Conservation (phyloP, 2,888 invertebrate genomes). For the Aphidius colemani region DNA sequence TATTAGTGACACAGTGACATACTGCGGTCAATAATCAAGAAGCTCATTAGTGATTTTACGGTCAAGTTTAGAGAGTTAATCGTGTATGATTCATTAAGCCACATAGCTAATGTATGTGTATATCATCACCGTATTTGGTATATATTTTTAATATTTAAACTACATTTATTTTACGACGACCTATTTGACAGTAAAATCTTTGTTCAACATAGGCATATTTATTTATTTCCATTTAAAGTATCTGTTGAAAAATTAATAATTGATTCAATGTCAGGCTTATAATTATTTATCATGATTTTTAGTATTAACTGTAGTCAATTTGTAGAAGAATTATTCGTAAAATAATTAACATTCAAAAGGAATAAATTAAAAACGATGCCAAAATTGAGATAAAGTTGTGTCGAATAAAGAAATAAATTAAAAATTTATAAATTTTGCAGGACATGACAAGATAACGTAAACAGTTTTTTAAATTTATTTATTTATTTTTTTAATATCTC, state of each 20-base stretch:
- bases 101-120: too few species aligned
- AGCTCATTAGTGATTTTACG: conserved; percentile 23
- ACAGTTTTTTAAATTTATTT: too few species aligned
- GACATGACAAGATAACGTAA: too few species aligned
- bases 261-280: not conserved
- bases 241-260: not conserved
- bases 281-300: not conserved
- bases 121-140: not conserved
- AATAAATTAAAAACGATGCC: too few species aligned
- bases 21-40: conserved; percentile 7
- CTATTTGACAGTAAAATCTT: conserved; percentile 9
- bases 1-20: conserved; percentile 20
- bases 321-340: not conserved
- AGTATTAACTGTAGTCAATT: not conserved
- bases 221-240: not conserved
- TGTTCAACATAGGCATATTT: not conserved
- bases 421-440: too few species aligned
- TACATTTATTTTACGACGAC: not conserved
- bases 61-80: conserved; percentile 4
- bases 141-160: not conserved
- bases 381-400: too few species aligned
- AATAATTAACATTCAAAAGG: too few species aligned
- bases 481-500: too few species aligned
- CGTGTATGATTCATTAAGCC: conserved; percentile 3
- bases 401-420: too few species aligned